Evolutionary conservation across 1,140 invertebrate species (phyloP), one percentile per base, ranked within the genome.

Genomic region (Apis florea): DNA sequence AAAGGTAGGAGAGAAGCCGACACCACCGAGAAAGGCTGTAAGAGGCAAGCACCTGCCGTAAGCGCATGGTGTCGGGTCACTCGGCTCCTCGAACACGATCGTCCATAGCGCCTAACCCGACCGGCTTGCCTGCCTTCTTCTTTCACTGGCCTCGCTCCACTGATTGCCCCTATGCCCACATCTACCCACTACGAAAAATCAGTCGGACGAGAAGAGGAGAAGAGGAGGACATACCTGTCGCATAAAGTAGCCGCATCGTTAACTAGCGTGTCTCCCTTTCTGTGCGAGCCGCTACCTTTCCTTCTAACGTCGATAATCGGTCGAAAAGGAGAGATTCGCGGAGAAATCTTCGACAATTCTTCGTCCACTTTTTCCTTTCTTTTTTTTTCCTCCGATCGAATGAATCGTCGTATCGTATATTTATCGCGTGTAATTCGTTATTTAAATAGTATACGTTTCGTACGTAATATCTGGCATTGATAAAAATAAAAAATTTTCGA

Each of bases 11-110:
- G 82, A 79, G 73, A 76, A 88, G 82, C 87, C 84, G 84, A 83
- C 79, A 85, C 78, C 82, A 82, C 59, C 79, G 84, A 76, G 86
- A 87, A 87, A 87, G 86, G 74, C 82, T 77, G 76, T 72, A 82
- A 84, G 84, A 88, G 74, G 74, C 83, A 83, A 89, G 85, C 88
- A 89, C 88, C 88, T 89, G 88, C 88, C 88, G 83, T 76, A 81
- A 76, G 85, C 79, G 82, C 87, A 75, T 67, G 87, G 84, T 86
- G 87, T 84, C 78, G 82, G 82, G 68, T 59, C 82, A 63, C 81
- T 70, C 70, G 84, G 54, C 69, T 75, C 31, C 71, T 67, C 79
- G 82, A 70, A 64, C 82, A 82, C 85, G 86, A 86, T 84, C 82
- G 85, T 83, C 77, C 84, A 79, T 83, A 86, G 80, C 75, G 75